phyloP scores from a whole-genome alignment of 92 coral and sea anemone genomes.

The Palythoa caribaeorum region DNA sequence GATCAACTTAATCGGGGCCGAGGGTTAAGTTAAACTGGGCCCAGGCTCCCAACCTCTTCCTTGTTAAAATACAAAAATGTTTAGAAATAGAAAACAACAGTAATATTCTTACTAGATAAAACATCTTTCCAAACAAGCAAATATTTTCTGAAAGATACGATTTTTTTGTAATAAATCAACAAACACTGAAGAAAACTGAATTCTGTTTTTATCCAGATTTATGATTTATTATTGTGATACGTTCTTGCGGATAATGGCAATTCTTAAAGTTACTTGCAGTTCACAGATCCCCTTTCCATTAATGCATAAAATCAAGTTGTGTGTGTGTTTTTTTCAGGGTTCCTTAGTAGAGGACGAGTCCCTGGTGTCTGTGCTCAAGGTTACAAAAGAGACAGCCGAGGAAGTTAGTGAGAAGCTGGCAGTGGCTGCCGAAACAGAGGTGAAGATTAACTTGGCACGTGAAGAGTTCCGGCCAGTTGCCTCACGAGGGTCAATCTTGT shows the following conservation, averaged over 20 bases:
- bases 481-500: slow-evolving; percentile 89
- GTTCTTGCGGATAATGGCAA: background rate
- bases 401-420: slow-evolving; percentile 95
- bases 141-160: no score
- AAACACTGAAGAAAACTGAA: background rate
- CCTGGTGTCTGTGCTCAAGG: slow-evolving; percentile 89
- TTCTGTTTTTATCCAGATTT: background rate
- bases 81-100: no score
- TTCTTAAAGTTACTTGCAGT: background rate
- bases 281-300: no score
- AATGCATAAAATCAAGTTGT: background rate
- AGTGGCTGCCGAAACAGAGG: slow-evolving; percentile 92
- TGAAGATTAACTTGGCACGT: slow-evolving; percentile 88
- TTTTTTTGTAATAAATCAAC: background rate
- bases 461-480: slow-evolving; percentile 97
- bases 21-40: no score
- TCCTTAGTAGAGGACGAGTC: slow-evolving; percentile 76
- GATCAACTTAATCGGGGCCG: no score
- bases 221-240: background rate
- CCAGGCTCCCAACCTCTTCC: no score
- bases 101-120: no score
- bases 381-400: slow-evolving; percentile 90
- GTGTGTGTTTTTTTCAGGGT: background rate
- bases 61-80: background rate
- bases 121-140: no score